Conservation (phyloP, 2,797 vertebrate species). For the Todus mexicanus region DNA sequence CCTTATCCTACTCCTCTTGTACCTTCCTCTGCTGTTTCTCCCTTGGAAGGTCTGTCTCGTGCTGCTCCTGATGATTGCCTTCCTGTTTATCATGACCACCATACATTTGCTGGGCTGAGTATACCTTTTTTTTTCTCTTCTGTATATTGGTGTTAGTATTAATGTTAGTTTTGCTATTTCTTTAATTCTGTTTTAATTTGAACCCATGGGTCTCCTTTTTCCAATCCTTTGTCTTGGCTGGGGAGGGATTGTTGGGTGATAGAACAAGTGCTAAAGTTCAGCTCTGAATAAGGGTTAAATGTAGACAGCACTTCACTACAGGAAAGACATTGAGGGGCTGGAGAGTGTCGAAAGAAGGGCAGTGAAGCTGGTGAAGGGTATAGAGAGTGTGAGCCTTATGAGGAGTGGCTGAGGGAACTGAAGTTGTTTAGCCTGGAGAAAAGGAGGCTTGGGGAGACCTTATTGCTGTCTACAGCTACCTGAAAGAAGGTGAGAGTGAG, state of each 20-base stretch:
- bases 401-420: not conserved
- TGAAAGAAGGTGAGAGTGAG: not conserved
- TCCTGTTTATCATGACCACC: not conserved
- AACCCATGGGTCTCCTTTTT: not conserved
- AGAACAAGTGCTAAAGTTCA: not conserved
- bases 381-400: not conserved
- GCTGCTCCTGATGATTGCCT: no score
- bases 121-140: not conserved
- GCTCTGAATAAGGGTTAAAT: not conserved
- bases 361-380: not conserved
- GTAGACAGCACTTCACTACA: not conserved
- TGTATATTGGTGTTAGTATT: not conserved
- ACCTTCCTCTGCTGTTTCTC: no score
- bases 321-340: not conserved
- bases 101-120: not conserved
- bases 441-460: not conserved
- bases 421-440: not conserved
- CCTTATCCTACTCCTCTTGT: not conserved
- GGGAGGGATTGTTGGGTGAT: not conserved
- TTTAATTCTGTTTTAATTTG: not conserved
- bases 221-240: no score
- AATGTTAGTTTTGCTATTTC: not conserved
- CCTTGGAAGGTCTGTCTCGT: not conserved
- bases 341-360: not conserved
- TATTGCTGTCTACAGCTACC: not conserved